Evolutionary conservation across 2,797 vertebrate genomes (phyloP), one percentile per base, ranked within the genome.

Genomic region (Staurois parvus): DNA sequence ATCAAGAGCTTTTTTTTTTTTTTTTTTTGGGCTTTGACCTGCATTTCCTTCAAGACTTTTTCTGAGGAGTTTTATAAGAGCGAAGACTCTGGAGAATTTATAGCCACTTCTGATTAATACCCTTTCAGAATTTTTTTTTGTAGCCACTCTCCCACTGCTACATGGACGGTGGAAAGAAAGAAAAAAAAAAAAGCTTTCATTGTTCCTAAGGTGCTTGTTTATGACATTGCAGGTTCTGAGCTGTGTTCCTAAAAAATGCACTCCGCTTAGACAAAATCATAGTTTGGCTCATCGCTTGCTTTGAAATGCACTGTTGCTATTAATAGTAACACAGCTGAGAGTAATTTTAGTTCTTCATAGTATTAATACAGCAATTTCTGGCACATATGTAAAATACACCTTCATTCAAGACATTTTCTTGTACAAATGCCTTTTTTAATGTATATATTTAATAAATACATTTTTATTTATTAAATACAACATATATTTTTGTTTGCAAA

Each of bases 41-140:
- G 94, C 94, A 95, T 95, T 95, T 95, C 93, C 94, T 94, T 94
- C 93, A 94, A 95, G 94, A 95, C 94, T 95, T 95, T 10, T 93
- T 95, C 94, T 92, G 92, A 94, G 94, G 94, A 95, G 94, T 95
- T 96, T 94, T 94, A 93, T 95, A 94, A 95, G 94, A 95, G 94
- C 93, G 92, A 66, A 95, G 95, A 95, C 94, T 94, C 94, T 92
- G 92, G 94, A 94, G 94, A 94, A 95, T 95, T 95, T 95, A 95
- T 95, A 94, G 94, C 95, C 94, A 95, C 94, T 95, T 95, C 94
- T 95, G 94, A 95, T 94, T 94, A 94, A 94, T 95, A 94, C 94
- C 93, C 94, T 94, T 93, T 94, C 92, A 94, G 93, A 93, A 52
- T 81, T 86, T 94, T 81, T 85, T 94, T 75, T 85, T 92, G 91